Conservation (phyloP, 2,797 vertebrate genomes). For the Tiaroga cobitis region DNA sequence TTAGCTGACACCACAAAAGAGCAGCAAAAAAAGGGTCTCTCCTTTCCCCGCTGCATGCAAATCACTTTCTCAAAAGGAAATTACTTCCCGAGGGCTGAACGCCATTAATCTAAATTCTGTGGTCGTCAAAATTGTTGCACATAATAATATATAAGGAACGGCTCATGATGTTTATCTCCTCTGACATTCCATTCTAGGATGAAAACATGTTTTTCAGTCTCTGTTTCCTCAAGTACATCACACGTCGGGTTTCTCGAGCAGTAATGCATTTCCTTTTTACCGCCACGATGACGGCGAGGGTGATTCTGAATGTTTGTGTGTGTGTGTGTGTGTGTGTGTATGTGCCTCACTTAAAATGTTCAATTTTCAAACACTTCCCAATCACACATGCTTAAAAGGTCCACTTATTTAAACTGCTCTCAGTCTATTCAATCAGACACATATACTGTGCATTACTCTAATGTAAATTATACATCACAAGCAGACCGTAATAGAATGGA, state of each 20-base stretch:
- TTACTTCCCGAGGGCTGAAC: slow-evolving; percentile 81
- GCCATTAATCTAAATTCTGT: slow-evolving; percentile 86
- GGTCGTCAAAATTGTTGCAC: slow-evolving; percentile 78
- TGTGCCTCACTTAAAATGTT: background rate
- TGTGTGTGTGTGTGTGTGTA: background rate
- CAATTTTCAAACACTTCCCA: background rate
- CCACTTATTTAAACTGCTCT: slow-evolving; percentile 42
- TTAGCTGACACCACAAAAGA: slow-evolving; percentile 78
- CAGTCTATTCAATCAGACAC: slow-evolving; percentile 37
- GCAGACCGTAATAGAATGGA: slow-evolving; percentile 33
- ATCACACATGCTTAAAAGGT: slow-evolving; percentile 22
- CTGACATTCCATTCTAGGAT: slow-evolving; percentile 60
- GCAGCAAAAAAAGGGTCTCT: slow-evolving; percentile 70
- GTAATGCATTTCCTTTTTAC: slow-evolving; percentile 44
- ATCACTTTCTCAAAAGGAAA: slow-evolving; percentile 86
- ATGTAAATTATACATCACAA: slow-evolving; percentile 43
- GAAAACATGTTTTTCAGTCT: slow-evolving; percentile 48
- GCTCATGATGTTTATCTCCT: slow-evolving; percentile 67
- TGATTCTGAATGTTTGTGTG: background rate
- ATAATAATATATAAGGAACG: slow-evolving; percentile 79
- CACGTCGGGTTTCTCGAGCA: slow-evolving; percentile 30
- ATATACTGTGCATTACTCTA: slow-evolving; percentile 7
- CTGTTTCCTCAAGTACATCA: slow-evolving; percentile 39
- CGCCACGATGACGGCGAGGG: background rate
- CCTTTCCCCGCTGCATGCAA: slow-evolving; percentile 81